A percentile compares a stretch with the other conserved stretches of the same genome.
These are phyloP conservation scores for Pholis gunnellus DNA, from an alignment of 2,113 vertebrate species.

Conservation along the genomic window DNA sequence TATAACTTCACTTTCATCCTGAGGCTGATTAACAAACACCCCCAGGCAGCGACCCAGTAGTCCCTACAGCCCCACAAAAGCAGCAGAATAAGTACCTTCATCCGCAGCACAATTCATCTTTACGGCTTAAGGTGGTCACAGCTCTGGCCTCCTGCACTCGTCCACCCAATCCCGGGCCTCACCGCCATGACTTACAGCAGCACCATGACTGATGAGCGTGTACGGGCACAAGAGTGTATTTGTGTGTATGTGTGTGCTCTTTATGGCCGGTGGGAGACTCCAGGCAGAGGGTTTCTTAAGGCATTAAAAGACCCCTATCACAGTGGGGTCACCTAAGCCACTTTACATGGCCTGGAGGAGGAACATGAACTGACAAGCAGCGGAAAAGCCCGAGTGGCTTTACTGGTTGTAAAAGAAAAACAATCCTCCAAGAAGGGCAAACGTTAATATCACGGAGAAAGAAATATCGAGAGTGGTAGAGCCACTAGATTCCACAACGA, in stretches of 20 bases:
- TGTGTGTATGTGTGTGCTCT: constrained; percentile 16
- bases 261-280: constrained; percentile 28
- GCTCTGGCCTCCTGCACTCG: constrained; percentile 7
- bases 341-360: constrained; percentile 52
- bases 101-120: constrained; percentile 56
- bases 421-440: constrained; percentile 21
- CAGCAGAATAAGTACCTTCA: constrained; percentile 44
- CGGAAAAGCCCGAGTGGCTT: constrained; percentile 48
- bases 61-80: constrained; percentile 41
- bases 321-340: constrained; percentile 54
- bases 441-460: not conserved
- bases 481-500: too few relatives aligned
- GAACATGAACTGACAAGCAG: constrained; percentile 47
- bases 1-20: constrained; percentile 19
- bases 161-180: constrained; percentile 1
- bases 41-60: constrained; percentile 9
- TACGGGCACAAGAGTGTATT: not conserved
- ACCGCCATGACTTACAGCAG: constrained; percentile 39
- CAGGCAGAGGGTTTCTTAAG: constrained; percentile 39
- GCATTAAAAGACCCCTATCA: constrained; percentile 40
- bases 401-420: constrained; percentile 42
- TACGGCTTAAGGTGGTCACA: constrained; percentile 54
- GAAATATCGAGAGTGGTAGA: not conserved
- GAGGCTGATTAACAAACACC: constrained; percentile 53
- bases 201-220: constrained; percentile 32